Evolutionary conservation across 2,797 vertebrate genomes (phyloP), one percentile per base, ranked within the genome.

Genomic region (Neoniphon sammara): DNA sequence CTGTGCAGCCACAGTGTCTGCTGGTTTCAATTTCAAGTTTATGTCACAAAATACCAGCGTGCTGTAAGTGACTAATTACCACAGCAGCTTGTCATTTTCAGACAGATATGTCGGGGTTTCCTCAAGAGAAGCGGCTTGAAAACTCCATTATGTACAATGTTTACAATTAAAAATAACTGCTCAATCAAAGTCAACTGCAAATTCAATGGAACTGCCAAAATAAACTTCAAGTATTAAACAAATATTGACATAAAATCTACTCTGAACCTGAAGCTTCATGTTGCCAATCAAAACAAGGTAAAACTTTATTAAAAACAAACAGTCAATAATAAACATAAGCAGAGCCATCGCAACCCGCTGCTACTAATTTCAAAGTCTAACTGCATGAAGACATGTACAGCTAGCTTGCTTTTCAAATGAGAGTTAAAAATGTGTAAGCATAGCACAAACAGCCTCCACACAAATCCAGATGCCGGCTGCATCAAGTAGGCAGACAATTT

Each of bases 21-120:
- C 52, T 86, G 84, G 83, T 74, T 77, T 90, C 86, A 81, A 85
- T 91, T 91, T 94, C 85, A 86, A 91, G 87, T 84, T 90, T 83
- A 57, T 4, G 7, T 86, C 84, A 27, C 25, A 71, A 71, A 82
- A 81, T 85, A 86, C 87, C 20, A 21, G 21, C 25, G 12, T 6
- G 77, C 17, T 63, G 10, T 55, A 65, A 50, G 73, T 44, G n/a
- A 20, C 12, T 20, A 50, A 81, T 73, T 57, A 66, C 56, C 69
- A 70, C 42, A 64, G 0, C 57, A 63, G 61, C 70, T 62, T 70
- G 36, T 78, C 53, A 58, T 7, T 27, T 20, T 44, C 20, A 61
- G 49, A 57, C 46, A 54, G 47, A 57, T 54, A 54, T 25, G 50
- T 25, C 47, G 17, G 54, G n/a, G 5, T 18, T 57, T 57, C 27